Percentiles rank a stretch among this genome's conserved stretches.
These are phyloP conservation scores for Microcebus tavaratra DNA, from an alignment of 2,113 vertebrate species.

Conservation along the genomic window DNA sequence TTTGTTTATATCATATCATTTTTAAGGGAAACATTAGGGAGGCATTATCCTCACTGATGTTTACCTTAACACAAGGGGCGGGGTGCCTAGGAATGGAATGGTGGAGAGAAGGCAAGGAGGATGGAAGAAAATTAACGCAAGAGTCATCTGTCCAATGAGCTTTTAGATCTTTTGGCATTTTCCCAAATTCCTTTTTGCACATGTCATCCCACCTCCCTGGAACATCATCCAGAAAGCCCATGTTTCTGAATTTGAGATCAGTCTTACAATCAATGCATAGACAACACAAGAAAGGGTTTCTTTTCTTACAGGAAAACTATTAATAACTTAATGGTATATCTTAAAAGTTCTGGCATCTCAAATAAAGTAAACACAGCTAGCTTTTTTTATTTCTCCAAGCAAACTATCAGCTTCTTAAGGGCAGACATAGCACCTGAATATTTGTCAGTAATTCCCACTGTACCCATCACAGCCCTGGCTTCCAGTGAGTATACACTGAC, in stretches of 20 bases:
- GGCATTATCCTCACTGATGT: neutral
- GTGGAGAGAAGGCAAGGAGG: neutral
- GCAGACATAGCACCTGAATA: neutral
- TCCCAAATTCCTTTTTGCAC: neutral
- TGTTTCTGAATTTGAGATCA: neutral
- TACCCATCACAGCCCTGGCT: neutral
- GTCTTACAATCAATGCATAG: neutral
- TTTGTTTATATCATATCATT: constrained; percentile 15
- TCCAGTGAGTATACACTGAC: neutral
- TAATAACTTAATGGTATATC: neutral
- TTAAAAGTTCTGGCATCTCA: neutral
- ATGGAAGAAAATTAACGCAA: neutral
- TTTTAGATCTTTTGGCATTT: neutral
- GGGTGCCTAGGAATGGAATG: neutral
- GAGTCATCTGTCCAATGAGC: neutral
- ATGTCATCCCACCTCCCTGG: neutral
- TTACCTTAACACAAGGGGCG: neutral
- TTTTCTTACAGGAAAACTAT: neutral
- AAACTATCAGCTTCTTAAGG: neutral
- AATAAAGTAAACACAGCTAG: neutral
- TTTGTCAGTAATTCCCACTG: neutral
- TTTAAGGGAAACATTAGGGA: constrained; percentile 4
- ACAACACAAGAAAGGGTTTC: neutral
- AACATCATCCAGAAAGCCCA: neutral
- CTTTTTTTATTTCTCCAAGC: neutral